Base-by-base conservation (phyloP, 2,888 invertebrate genomes). In the Pyralis farinalis region DNA sequence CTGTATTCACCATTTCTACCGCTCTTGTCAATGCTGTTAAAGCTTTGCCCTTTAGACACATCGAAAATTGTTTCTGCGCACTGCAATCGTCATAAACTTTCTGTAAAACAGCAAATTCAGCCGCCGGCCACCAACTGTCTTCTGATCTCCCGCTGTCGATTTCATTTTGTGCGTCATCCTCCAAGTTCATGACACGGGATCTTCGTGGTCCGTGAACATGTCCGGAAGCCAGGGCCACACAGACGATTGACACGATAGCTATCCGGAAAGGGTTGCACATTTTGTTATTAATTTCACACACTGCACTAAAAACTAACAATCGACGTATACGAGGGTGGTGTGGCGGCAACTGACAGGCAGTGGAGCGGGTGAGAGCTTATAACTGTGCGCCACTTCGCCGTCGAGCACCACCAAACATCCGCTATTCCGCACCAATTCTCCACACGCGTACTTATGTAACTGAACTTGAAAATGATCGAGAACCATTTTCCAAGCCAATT, bases 81-180 rank as follows among this genome's bases (percentile, higher is more conserved):
- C 91, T 91, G 71, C 92, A 92, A 60, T 92, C 92, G 50, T 92
- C 92, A 61, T 92, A 92, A 53, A 92, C 90, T 70, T 91, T 91
- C 58, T 91, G 90, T 57, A 91, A 77, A 48, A 92, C 81, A 44
- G 82, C 71, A 58, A 91, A 85, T 59, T 92, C 92, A 1, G 91
- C 90, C n/a, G 90, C 86, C 37, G 90, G 84, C 89, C 88, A 90
- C 90, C 89, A 87, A 28, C 71, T 78, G 48, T 90, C 90, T 31
- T 89, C 89, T 34, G 87, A 84, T 69, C 90, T 72, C 34, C 85
- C 84, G 66, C 83, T 89, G 59, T 89, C 86, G 54, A 89, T 73
- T 78, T 89, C 87, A 55, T 89, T 89, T 47, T 83, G 80, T 53
- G 71, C 59, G 46, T 75, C 74, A 57, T 86, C 82, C 45, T 82